Evolutionary conservation across 2,113 vertebrate species (phyloP).

Genomic region (Pygoscelis adeliae): DNA sequence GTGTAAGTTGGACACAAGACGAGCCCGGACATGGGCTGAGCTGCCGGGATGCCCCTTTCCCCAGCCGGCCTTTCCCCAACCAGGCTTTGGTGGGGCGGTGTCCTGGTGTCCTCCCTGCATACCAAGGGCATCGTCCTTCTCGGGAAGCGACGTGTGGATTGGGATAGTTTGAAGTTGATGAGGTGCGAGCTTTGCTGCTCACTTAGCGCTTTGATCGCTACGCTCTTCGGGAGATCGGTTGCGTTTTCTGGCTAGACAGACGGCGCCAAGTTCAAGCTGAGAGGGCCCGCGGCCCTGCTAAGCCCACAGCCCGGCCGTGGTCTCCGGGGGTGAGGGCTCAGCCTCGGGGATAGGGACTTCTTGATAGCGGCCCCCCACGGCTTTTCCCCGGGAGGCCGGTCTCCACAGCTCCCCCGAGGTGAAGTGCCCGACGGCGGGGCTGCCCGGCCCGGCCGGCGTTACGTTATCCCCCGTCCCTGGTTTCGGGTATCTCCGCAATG

Average conservation of each 20-base stretch:
- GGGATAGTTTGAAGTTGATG: neutral
- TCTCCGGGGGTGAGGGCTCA: neutral
- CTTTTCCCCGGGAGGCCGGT: neutral
- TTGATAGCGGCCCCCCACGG: neutral
- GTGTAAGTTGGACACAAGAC: too few species aligned
- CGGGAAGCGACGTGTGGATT: neutral
- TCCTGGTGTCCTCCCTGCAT: neutral
- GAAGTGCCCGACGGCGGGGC: neutral
- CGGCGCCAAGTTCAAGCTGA: constrained; percentile 56
- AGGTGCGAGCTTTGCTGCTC: neutral
- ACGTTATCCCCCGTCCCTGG: neutral
- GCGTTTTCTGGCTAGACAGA: neutral
- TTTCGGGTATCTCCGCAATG: neutral
- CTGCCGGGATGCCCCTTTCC: neutral
- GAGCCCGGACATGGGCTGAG: neutral
- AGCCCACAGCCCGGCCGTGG: neutral
- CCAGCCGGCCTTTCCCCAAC: neutral
- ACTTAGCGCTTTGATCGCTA: neutral
- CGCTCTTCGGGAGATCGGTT: neutral
- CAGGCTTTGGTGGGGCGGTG: neutral
- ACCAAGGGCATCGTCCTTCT: neutral
- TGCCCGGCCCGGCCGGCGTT: too few species aligned
- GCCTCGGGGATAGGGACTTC: neutral
- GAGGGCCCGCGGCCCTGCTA: neutral
- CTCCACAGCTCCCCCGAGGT: neutral